These are phyloP conservation scores for Drosophila mercatorum DNA, from an alignment of 2,888 invertebrate species.

Conservation along the genomic window DNA sequence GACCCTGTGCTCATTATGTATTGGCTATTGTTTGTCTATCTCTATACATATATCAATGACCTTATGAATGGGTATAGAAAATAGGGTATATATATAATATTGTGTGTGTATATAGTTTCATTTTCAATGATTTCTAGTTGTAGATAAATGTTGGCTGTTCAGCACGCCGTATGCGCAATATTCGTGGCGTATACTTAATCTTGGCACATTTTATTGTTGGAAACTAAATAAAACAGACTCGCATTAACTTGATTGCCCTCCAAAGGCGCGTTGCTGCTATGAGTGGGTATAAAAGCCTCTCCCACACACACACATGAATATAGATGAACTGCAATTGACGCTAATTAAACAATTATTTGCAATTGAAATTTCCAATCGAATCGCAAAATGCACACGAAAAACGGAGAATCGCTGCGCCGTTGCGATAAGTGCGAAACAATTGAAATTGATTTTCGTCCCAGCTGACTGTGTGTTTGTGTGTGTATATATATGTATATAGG, in stretches of 20 bases:
- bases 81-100: background rate
- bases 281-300: background rate
- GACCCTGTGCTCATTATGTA: slow-evolving; percentile 4
- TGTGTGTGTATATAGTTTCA: background rate
- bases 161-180: slow-evolving; percentile 23
- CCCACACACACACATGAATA: background rate
- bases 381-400: slow-evolving; percentile 50
- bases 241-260: background rate
- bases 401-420: slow-evolving; percentile 23
- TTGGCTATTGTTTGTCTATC: slow-evolving; percentile 1
- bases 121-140: slow-evolving; percentile 5
- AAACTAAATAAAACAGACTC: background rate
- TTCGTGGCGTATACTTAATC: slow-evolving; percentile 24
- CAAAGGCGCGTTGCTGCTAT: background rate
- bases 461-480: background rate
- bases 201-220: background rate
- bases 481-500: background rate
- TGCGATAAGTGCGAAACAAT: slow-evolving; percentile 65
- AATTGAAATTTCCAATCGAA: slow-evolving; percentile 72
- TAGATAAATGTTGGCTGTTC: background rate
- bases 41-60: slow-evolving; percentile 4
- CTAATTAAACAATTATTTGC: slow-evolving; percentile 72
- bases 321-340: slow-evolving; percentile 58
- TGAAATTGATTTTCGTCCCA: slow-evolving; percentile 70
- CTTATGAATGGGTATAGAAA: slow-evolving; percentile 13